Evolutionary conservation across 2,888 invertebrate species (phyloP).

Genomic region (Metallyticus violacea): DNA sequence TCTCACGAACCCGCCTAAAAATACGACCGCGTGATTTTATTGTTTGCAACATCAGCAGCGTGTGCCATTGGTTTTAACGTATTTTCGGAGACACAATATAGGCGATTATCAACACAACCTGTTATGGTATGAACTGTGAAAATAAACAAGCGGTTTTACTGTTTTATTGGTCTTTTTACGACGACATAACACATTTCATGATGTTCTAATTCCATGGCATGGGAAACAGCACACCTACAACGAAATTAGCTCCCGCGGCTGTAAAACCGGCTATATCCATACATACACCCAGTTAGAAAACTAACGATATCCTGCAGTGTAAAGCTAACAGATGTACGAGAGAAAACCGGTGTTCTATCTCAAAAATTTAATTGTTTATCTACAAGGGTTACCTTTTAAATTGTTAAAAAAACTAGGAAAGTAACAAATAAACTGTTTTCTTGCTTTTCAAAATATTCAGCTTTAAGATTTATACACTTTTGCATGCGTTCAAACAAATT

Average conservation of each 20-base stretch:
- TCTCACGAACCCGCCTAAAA: neutral
- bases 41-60: neutral
- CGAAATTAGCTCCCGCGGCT: neutral
- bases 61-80: neutral
- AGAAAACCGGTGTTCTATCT: too few species aligned
- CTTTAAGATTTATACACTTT: too few species aligned
- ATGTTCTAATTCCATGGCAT: slow-evolving; percentile 18
- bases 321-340: neutral
- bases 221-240: slow-evolving; percentile 1
- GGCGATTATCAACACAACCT: neutral
- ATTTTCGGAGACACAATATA: neutral
- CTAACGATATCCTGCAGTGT: neutral
- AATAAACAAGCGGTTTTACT: slow-evolving; percentile 22
- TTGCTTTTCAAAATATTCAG: too few species aligned
- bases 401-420: too few species aligned
- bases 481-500: too few species aligned
- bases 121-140: slow-evolving; percentile 12
- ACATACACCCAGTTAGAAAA: neutral
- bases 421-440: too few species aligned
- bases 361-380: too few species aligned
- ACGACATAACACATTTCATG: slow-evolving; percentile 21
- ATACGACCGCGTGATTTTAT: neutral
- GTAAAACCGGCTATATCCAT: neutral
- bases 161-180: slow-evolving; percentile 25
- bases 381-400: too few species aligned